Conservation (phyloP, 2,797 vertebrate genomes). For the Pipistrellus pipistrellus region DNA sequence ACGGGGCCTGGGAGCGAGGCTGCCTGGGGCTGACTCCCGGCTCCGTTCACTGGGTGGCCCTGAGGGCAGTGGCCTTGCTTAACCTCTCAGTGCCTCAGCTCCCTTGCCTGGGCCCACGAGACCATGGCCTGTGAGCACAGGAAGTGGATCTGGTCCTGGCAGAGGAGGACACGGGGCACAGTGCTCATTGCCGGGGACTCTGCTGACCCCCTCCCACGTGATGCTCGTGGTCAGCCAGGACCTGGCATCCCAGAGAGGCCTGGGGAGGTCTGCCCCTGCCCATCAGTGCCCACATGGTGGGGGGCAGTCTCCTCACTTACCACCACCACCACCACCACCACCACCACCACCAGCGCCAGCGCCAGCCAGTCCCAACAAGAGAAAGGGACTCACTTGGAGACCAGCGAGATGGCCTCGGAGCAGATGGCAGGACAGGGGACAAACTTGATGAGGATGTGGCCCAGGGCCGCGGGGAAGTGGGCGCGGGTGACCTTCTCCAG, state of each 20-base stretch:
- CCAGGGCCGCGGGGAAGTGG: slow-evolving; percentile 95
- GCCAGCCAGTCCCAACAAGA: neutral
- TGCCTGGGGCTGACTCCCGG: neutral
- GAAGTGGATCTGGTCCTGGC: neutral
- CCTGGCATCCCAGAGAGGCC: neutral
- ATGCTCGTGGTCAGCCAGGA: neutral
- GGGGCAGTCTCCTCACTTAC: neutral
- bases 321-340: too few relatives aligned
- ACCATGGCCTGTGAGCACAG: neutral
- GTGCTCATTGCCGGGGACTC: neutral
- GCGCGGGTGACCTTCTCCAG: slow-evolving; percentile 95
- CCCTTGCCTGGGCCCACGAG: neutral
- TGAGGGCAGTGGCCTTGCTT: neutral
- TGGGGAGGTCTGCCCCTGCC: neutral
- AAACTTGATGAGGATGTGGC: slow-evolving; percentile 95
- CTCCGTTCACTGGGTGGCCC: neutral
- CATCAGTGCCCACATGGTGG: neutral
- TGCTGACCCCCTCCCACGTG: neutral
- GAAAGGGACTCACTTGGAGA: slow-evolving; percentile 94
- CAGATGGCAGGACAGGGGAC: slow-evolving; percentile 97
- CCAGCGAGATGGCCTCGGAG: slow-evolving; percentile 96
- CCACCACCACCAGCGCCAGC: too few relatives aligned
- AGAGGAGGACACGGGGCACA: neutral
- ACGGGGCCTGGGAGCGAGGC: neutral
- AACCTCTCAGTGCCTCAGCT: neutral